phyloP scores from a whole-genome alignment of 2,888 invertebrate species.

The Phengaris alcon region DNA sequence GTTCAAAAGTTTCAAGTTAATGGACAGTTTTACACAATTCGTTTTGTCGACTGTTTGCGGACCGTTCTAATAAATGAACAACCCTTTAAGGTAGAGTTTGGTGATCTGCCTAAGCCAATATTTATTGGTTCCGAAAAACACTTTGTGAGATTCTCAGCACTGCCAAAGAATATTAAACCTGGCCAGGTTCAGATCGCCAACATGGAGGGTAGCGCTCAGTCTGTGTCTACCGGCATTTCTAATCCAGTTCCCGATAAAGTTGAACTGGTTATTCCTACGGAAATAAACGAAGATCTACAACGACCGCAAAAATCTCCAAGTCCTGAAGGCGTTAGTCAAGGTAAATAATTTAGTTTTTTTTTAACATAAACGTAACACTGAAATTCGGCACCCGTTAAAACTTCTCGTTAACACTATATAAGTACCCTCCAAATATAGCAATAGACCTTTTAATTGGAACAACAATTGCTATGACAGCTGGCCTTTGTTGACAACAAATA shows the following conservation, averaged over 20 bases:
- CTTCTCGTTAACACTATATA: too few species aligned
- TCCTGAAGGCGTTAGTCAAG: conserved; percentile 64
- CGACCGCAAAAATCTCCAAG: conserved; percentile 59
- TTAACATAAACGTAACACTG: neutral
- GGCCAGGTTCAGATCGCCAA: conserved; percentile 84
- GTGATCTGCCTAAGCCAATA: conserved; percentile 89
- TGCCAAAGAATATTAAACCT: conserved; percentile 86
- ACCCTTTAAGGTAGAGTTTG: conserved; percentile 88
- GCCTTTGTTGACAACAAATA: too few species aligned
- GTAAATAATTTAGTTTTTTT: conserved; percentile 43
- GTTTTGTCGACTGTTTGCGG: conserved; percentile 88
- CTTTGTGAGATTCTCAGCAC: conserved; percentile 88
- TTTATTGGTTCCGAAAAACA: conserved; percentile 86
- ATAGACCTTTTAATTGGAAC: too few species aligned
- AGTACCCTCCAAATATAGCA: too few species aligned
- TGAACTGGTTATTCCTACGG: conserved; percentile 42
- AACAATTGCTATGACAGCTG: too few species aligned
- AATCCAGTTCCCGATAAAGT: conserved; percentile 37
- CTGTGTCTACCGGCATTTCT: conserved; percentile 38
- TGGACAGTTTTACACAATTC: conserved; percentile 85
- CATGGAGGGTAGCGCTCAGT: conserved; percentile 82
- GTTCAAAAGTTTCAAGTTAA: conserved; percentile 88
- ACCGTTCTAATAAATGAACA: conserved; percentile 89
- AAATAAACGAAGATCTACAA: conserved; percentile 51
- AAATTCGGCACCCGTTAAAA: too few species aligned